Base-by-base conservation (phyloP, 2,113 vertebrate genomes). In the Enhydra lutris region DNA sequence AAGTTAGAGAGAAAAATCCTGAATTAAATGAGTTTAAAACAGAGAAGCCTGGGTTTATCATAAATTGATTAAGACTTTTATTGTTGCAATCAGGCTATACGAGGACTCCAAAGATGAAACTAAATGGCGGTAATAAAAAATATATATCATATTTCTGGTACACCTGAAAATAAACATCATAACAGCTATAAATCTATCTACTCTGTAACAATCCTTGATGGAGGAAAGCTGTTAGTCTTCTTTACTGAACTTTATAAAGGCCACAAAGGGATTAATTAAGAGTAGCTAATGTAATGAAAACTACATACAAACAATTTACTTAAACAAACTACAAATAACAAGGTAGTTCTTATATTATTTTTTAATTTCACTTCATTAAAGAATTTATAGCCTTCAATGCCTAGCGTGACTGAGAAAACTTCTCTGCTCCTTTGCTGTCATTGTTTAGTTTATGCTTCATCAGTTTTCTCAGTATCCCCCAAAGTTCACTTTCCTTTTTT, bases 241-340 rank as follows among this genome's bases (percentile, higher is more conserved):
- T 73, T 93, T 93, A 95, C 18, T 57, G 67, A 94, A 94, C 11
- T 50, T 65, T 47, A 84, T 80, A 73, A 87, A 95, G 36, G 91
- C 31, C 76, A 83, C 55, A 79, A 63, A 91, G 82, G 36, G 91
- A 88, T 91, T 96, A 83, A 93, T 87, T 87, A 91, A 91, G 24
- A 91, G 23, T 73, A 83, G 23, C 59, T 91, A 96, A 95, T 87
- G 2, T 34, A 91, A 93, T 65, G 15, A 97, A 97, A 96, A 92
- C 57, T 81, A 92, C 15, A 63, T 47, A 79, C 23, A 79, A 79
- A 89, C 8, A 74, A 88, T 81, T 96, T 91, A 91, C 61, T 89
- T 85, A 82, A 82, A 61, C n/a, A 83, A 97, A 91, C 65, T 95
- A 89, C 59, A 95, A 85, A 78, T 92, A 89, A 93, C 79, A 94